Percentiles rank a stretch among this genome's conserved stretches.
Evolutionary conservation across 2,888 invertebrate species (phyloP).

Genomic region (Dolichopus griseipennis): DNA sequence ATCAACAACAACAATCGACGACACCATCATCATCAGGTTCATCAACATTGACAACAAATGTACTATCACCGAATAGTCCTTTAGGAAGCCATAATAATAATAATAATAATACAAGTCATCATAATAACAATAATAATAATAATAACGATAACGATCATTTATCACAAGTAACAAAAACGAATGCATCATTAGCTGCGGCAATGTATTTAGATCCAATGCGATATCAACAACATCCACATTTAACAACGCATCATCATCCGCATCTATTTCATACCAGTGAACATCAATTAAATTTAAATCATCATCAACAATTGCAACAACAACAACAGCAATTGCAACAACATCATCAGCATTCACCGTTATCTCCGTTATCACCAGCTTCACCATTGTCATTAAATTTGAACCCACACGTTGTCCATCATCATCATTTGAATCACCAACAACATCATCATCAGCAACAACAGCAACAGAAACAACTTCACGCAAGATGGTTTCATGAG

Average conservation of each 20-base stretch:
- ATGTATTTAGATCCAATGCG: slow-evolving; percentile 45
- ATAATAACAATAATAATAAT: slow-evolving; percentile 27
- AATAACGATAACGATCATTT: slow-evolving; percentile 33
- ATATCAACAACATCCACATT: slow-evolving; percentile 42
- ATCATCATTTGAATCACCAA: slow-evolving; percentile 38
- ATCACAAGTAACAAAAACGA: slow-evolving; percentile 32
- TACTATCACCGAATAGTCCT: slow-evolving; percentile 42
- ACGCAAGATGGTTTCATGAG: slow-evolving; percentile 42
- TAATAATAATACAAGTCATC: slow-evolving; percentile 31
- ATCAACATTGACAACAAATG: slow-evolving; percentile 41
- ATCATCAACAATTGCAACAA: slow-evolving; percentile 18
- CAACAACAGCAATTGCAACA: slow-evolving; percentile 34
- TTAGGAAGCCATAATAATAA: slow-evolving; percentile 33
- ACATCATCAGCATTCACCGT: slow-evolving; percentile 25
- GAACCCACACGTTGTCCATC: slow-evolving; percentile 40
- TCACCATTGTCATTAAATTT: slow-evolving; percentile 37
- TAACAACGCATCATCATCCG: slow-evolving; percentile 41
- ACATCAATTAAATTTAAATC: slow-evolving; percentile 21
- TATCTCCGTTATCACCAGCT: slow-evolving; percentile 19
- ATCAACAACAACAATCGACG: slow-evolving; percentile 32
- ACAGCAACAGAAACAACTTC: slow-evolving; percentile 44
- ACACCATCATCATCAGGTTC: slow-evolving; percentile 41
- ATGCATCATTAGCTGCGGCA: slow-evolving; percentile 42
- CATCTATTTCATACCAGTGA: slow-evolving; percentile 41
- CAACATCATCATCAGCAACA: slow-evolving; percentile 44